phyloP scores from a whole-genome alignment of 2,113 vertebrate genomes.

The Micronycteris hirsuta region DNA sequence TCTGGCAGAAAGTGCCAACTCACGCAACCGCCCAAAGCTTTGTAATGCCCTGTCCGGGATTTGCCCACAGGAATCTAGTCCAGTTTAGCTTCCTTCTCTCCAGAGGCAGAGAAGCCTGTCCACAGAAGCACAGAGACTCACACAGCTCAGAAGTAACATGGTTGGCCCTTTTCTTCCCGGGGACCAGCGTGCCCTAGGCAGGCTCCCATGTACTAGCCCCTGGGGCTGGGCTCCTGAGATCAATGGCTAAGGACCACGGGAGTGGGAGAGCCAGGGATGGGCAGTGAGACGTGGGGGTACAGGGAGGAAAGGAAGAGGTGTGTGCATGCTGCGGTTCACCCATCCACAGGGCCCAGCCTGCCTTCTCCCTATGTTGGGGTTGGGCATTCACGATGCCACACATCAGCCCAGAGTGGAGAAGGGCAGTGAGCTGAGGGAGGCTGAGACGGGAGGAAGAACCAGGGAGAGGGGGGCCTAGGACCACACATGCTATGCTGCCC shows the following conservation, averaged over 20 bases:
- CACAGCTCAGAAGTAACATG: background rate
- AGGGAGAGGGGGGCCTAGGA: background rate
- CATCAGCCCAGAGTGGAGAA: background rate
- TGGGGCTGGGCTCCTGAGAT: background rate
- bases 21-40: background rate
- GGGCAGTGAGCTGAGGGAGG: background rate
- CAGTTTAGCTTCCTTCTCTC: background rate
- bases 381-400: background rate
- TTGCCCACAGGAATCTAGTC: background rate
- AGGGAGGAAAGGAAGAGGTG: background rate
- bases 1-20: background rate
- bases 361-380: background rate
- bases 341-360: background rate
- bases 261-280: background rate
- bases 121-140: background rate
- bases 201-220: background rate
- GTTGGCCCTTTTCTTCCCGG: background rate
- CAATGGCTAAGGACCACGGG: background rate
- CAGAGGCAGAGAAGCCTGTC: background rate
- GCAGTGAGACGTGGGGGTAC: background rate
- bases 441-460: background rate
- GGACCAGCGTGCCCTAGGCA: background rate
- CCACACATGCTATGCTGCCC: background rate
- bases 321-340: background rate
- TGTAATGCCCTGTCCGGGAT: background rate